These are phyloP conservation scores for Actias luna DNA, from an alignment of 2,888 invertebrate species.

Conservation along the genomic window DNA sequence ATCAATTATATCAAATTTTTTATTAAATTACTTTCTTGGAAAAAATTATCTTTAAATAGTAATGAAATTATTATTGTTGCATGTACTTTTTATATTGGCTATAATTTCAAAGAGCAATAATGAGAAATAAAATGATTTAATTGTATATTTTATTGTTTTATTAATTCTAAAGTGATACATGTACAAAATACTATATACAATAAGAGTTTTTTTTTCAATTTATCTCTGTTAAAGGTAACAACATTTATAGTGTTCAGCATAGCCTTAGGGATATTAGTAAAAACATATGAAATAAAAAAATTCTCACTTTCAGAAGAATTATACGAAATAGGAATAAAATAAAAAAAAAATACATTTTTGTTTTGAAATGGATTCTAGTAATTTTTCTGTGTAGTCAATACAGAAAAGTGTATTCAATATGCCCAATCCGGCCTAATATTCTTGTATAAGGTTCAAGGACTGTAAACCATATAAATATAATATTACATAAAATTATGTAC, in stretches of 20 bases:
- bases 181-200: constrained; percentile 3
- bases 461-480: neutral
- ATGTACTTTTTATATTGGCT: too few relatives aligned
- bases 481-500: neutral
- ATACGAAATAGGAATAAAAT: too few relatives aligned
- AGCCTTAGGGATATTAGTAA: too few relatives aligned
- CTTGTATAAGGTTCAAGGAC: neutral
- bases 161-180: neutral
- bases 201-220: neutral
- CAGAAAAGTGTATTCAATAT: neutral
- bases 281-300: too few relatives aligned
- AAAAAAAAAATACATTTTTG: too few relatives aligned
- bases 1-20: neutral
- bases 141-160: neutral
- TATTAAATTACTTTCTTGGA: neutral
- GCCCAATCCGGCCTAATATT: neutral
- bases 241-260: neutral
- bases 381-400: too few relatives aligned
- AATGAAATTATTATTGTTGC: neutral
- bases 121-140: neutral
- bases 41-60: neutral
- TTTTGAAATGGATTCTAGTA: too few relatives aligned
- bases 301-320: too few relatives aligned
- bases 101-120: neutral
- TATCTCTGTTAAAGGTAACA: neutral